Base-by-base conservation (phyloP, 2,888 invertebrate genomes). In the Bugula neritina region DNA sequence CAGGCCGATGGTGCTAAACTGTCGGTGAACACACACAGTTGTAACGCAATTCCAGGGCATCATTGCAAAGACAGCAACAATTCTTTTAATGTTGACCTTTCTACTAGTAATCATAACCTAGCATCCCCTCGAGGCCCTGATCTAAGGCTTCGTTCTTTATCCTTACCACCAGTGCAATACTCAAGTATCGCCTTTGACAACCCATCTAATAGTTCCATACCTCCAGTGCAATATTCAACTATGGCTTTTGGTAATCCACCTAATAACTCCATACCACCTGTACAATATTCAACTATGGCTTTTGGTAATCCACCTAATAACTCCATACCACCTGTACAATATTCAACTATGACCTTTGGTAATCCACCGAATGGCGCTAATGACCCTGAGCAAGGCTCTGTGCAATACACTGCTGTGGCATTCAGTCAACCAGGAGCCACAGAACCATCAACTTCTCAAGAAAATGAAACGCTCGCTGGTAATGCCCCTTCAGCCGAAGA, bases 211-310 rank as follows among this genome's bases (percentile, higher is more conserved):
- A 43, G 43, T 43, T 5, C 10, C 17, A 17, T 10, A 17, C 17
- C 43, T 13, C 29, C 63, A 31, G 63, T 63, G 31, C 27, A 63
- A n/a, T 63, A 63, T 34, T 31, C 63, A 31, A 25, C 63, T 63
- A 63, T 63, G 31, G 31, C 27, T 2, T 63, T 34, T 3, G n/a
- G 29, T 5, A 13, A 5, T 5, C 21, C 3, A 25, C 63, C 21
- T 13, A 3, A 10, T 31, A 31, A 25, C 5, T 23, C 57, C 5
- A n/a, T 13, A 34, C 31, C 27, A 31, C 21, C 29, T 31, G 31
- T 63, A 27, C 63, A 63, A 63, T 63, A 63, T 31, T 25, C 63
- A 29, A 31, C 63, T 13, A 63, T 63, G 63, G 63, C 63, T 5
- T 63, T 63, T 63, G 13, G 29, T 5, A 13, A 5, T 5, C 21